Conservation (phyloP, 2,797 vertebrate species). For the Leptodactylus fallax region DNA sequence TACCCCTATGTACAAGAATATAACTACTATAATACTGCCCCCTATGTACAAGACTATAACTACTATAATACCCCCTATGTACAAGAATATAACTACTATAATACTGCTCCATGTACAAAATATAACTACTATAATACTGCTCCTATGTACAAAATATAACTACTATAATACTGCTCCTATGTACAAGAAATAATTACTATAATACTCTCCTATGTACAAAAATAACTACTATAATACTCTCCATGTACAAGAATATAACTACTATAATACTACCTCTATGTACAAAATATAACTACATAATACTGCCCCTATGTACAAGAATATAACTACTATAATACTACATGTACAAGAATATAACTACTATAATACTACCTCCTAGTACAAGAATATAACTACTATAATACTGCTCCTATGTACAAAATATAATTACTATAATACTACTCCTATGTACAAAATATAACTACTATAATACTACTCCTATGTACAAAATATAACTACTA, state of each 20-base stretch:
- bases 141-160: background rate
- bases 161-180: background rate
- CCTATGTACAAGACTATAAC: background rate
- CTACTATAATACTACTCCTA: background rate
- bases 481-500: too few relatives aligned
- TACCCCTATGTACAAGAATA: background rate
- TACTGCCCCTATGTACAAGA: background rate
- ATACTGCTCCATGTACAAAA: too few relatives aligned
- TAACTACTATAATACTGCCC: background rate
- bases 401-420: background rate
- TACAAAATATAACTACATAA: constrained; percentile 7
- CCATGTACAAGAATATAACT: too few relatives aligned
- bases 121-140: background rate
- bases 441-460: constrained; percentile 3
- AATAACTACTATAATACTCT: too few relatives aligned
- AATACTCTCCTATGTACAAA: too few relatives aligned
- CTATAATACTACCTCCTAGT: background rate
- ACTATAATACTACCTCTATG: too few relatives aligned
- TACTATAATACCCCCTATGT: too few relatives aligned
- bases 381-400: too few relatives aligned
- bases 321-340: constrained; percentile 7
- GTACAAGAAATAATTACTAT: background rate
- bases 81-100: too few relatives aligned
- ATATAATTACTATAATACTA: constrained; percentile 10
- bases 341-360: constrained; percentile 8